These are phyloP conservation scores for Dendrocincla tyrannina DNA, from an alignment of 2,797 vertebrate genomes.

Conservation along the genomic window DNA sequence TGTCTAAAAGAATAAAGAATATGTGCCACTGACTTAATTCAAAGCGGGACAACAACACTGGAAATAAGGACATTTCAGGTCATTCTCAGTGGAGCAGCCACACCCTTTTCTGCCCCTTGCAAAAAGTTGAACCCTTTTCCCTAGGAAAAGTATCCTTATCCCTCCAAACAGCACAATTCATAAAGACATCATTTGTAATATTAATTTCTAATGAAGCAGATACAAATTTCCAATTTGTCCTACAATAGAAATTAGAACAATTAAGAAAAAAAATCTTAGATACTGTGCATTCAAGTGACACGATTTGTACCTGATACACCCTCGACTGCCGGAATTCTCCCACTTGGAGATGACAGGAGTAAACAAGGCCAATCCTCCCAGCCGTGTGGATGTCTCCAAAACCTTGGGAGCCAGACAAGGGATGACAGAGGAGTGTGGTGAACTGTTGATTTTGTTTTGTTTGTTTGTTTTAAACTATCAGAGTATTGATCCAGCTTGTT, in stretches of 20 bases:
- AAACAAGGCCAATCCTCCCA: background rate
- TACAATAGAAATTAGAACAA: background rate
- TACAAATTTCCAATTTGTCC: background rate
- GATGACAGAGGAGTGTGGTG: background rate
- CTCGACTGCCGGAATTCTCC: background rate
- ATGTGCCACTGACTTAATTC: background rate
- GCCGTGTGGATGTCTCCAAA: background rate
- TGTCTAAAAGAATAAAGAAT: background rate
- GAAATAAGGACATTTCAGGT: background rate
- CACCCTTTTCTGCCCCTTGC: background rate
- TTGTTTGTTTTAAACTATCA: background rate
- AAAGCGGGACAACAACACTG: background rate
- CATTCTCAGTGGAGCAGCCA: background rate
- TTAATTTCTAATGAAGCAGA: background rate
- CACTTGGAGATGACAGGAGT: background rate
- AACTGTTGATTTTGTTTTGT: background rate
- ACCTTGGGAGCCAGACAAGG: background rate
- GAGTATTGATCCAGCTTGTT: background rate
- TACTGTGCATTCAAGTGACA: background rate
- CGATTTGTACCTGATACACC: background rate
- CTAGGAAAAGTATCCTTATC: background rate
- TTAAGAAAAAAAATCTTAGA: background rate
- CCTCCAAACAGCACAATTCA: background rate
- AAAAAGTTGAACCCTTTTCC: background rate
- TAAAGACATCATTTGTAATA: accelerated